Base-by-base conservation (phyloP, 2,888 invertebrate species). In the Oxyscelio sp. region DNA sequence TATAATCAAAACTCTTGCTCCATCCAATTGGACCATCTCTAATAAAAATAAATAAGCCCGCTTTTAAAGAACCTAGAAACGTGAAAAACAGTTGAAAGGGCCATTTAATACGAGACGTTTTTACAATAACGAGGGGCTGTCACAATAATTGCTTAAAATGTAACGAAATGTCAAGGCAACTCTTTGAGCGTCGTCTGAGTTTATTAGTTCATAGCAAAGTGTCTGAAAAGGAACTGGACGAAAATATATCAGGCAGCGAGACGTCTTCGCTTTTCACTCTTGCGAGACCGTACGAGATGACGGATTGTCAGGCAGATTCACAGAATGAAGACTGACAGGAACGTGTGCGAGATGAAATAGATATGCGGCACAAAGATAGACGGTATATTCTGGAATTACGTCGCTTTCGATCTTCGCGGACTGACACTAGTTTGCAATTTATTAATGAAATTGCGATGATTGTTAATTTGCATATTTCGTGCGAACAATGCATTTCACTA, bases 251-350 rank as follows among this genome's bases (percentile, higher is more conserved):
- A 84, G 73, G 34, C 84, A 59, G 75, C 50, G 80, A 66, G 74
- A 80, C 78, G 87, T 87, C 80, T 86, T 88, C 74, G 83, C 87
- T 89, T 88, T 86, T 89, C 87, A 83, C 90, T 90, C 88, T 90
- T 88, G 87, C 83, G 85, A 86, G 82, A 87, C 85, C 80, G 83
- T 81, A 85, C 78, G 89, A 89, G 91, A 91, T 92, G 93, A 93
- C 92, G 91, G 90, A 93, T 91, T 89, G 92, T 92, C 91, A 89
- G 87, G 87, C 89, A 86, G 80, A 90, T 89, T 88, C 89, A 88
- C 82, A 88, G 90, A 90, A 91, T 89, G 91, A 90, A 91, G 91
- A 90, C 88, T 91, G 93, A 93, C 91, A 86, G 90, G 89, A 88
- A 90, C 90, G 89, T 88, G 89, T 88, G 88, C 87, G 88, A 89